These are phyloP conservation scores for Watersipora subatra DNA, from an alignment of 1,140 invertebrate genomes.

Conservation along the genomic window DNA sequence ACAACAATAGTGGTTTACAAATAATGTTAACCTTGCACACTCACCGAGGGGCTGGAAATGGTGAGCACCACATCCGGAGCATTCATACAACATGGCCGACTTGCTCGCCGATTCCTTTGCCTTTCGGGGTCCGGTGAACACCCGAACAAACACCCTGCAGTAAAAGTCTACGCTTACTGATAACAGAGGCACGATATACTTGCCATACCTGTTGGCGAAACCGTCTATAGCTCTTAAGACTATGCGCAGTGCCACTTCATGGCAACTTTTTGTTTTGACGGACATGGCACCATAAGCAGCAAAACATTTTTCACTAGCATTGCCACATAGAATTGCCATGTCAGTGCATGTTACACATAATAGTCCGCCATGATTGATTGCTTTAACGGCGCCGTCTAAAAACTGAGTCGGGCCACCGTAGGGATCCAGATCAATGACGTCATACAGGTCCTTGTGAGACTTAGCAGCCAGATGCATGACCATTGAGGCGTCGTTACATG, in stretches of 20 bases:
- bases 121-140: slow-evolving; percentile 60
- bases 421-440: slow-evolving; percentile 89
- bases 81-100: slow-evolving; percentile 71
- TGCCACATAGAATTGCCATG: slow-evolving; percentile 91
- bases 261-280: slow-evolving; percentile 70
- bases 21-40: slow-evolving; percentile 35
- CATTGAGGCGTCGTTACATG: slow-evolving; percentile 31
- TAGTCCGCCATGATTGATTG: slow-evolving; percentile 41
- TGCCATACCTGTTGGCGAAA: slow-evolving; percentile 79
- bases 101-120: slow-evolving; percentile 67
- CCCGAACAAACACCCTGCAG: slow-evolving; percentile 77
- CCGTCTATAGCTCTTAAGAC: slow-evolving; percentile 75
- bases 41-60: slow-evolving; percentile 61
- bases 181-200: slow-evolving; percentile 79
- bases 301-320: slow-evolving; percentile 81
- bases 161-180: slow-evolving; percentile 95
- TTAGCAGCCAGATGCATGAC: slow-evolving; percentile 51
- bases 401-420: slow-evolving; percentile 90
- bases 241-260: slow-evolving; percentile 91
- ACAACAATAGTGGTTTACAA: too few relatives aligned
- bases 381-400: slow-evolving; percentile 72
- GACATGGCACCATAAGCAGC: slow-evolving; percentile 87
- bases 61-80: slow-evolving; percentile 68
- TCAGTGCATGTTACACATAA: slow-evolving; percentile 95
- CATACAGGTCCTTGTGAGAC: slow-evolving; percentile 53